Conservation (phyloP, 2,113 vertebrate genomes). For the Cyanoderma ruficeps region DNA sequence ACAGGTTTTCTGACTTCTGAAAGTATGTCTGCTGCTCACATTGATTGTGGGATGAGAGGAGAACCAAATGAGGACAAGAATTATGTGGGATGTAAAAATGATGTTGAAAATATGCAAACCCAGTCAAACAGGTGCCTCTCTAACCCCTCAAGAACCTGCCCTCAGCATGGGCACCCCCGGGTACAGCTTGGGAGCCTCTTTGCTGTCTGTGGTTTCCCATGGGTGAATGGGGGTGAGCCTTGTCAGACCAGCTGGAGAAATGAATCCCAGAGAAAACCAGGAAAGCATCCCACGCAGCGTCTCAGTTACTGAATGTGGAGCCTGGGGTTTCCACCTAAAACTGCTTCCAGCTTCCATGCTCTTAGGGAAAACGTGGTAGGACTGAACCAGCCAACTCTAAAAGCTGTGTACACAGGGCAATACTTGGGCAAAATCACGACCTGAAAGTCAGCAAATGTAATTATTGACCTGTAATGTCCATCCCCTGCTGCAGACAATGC, state of each 20-base stretch:
- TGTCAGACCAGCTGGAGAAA: background rate
- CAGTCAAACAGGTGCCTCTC: background rate
- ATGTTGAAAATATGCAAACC: background rate
- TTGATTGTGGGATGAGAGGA: background rate
- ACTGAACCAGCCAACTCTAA: background rate
- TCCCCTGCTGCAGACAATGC: background rate
- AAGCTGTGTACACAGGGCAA: fast-evolving
- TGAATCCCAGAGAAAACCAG: background rate
- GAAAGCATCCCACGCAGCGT: fast-evolving
- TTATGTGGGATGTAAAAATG: background rate
- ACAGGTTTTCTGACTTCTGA: background rate
- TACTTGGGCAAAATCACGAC: background rate
- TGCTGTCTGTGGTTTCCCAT: fast-evolving
- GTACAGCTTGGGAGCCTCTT: background rate
- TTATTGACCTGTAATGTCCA: background rate
- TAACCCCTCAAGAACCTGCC: background rate
- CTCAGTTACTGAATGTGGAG: background rate
- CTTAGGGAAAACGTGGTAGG: background rate
- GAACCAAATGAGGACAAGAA: background rate
- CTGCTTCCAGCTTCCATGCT: background rate
- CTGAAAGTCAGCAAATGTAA: background rate
- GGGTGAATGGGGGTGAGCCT: fast-evolving
- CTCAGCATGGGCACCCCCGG: fast-evolving
- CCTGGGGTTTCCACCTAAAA: background rate
- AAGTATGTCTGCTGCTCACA: background rate